Evolutionary conservation across 2,797 vertebrate species (phyloP).

Genomic region (Poecilia gillii): DNA sequence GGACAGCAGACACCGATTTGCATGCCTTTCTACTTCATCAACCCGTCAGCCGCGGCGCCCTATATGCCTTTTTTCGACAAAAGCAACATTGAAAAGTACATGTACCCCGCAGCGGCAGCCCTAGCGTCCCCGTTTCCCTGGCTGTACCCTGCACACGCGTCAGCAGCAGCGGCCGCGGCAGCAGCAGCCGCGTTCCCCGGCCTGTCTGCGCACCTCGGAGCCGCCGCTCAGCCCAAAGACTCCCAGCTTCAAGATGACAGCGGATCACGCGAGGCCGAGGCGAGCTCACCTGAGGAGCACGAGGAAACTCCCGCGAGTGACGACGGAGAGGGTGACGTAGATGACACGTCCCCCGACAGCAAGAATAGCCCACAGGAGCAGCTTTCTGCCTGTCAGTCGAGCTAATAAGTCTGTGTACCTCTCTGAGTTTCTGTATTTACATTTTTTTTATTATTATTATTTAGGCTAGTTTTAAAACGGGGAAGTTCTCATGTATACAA

Average conservation of each 20-base stretch:
- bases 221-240: conserved; percentile 66
- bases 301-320: conserved; percentile 73
- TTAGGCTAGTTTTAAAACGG: conserved; percentile 48
- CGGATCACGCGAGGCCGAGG: conserved; percentile 64
- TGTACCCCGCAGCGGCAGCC: conserved; percentile 84
- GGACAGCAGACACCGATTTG: conserved; percentile 92
- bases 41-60: conserved; percentile 90
- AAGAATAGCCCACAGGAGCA: conserved; percentile 55
- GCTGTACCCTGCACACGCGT: conserved; percentile 86
- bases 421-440: conserved; percentile 54
- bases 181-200: conserved; percentile 84
- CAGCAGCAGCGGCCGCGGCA: conserved; percentile 74
- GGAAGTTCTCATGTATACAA: conserved; percentile 44
- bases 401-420: conserved; percentile 66
- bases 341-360: conserved; percentile 58
- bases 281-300: conserved; percentile 68
- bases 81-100: conserved; percentile 88
- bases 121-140: conserved; percentile 85
- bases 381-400: conserved; percentile 66
- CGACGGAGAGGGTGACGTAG: conserved; percentile 64
- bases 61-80: conserved; percentile 94
- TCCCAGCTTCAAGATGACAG: conserved; percentile 65
- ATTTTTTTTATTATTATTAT: background rate
- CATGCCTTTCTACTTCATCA: conserved; percentile 94
- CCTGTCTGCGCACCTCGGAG: conserved; percentile 78